Evolutionary conservation across 1,140 invertebrate genomes (phyloP).

Genomic region (Calycopis cecrops): DNA sequence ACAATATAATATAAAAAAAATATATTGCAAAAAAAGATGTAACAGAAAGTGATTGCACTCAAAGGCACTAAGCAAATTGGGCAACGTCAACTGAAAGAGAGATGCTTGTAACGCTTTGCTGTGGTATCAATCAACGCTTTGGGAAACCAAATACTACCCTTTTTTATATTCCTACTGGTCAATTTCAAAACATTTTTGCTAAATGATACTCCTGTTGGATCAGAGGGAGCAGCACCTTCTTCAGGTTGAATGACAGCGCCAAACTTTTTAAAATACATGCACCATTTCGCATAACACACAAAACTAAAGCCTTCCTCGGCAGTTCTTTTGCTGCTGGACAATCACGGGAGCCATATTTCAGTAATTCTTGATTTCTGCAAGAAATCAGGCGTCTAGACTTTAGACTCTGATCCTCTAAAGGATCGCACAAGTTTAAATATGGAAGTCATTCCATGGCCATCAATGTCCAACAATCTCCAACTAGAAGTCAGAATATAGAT

Average conservation of each 20-base stretch:
- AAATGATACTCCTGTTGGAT: constrained; percentile 19
- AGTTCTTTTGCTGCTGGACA: constrained; percentile 7
- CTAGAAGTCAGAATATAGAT: constrained; percentile 1
- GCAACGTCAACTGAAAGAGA: constrained; percentile 31
- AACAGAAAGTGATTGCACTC: constrained; percentile 26
- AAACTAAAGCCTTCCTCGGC: constrained; percentile 10
- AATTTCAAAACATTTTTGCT: constrained; percentile 23
- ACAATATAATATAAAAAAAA: constrained; percentile 32
- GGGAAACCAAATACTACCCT: constrained; percentile 25
- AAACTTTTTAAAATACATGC: constrained; percentile 33
- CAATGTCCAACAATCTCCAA: neutral
- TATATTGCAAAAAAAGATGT: too few relatives aligned
- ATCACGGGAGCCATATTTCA: constrained; percentile 22
- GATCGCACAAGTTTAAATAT: constrained; percentile 9
- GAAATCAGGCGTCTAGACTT: constrained; percentile 49
- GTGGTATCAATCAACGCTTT: constrained; percentile 25
- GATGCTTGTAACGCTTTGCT: constrained; percentile 24
- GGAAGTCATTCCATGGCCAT: constrained; percentile 1
- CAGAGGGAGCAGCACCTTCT: constrained; percentile 17
- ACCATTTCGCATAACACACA: constrained; percentile 4
- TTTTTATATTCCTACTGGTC: constrained; percentile 21
- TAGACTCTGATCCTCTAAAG: too few relatives aligned
- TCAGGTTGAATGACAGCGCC: constrained; percentile 25
- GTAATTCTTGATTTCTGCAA: constrained; percentile 32
- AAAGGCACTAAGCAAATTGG: constrained; percentile 27